A percentile compares a stretch with the other conserved stretches of the same genome.
phyloP scores from a whole-genome alignment of 2,888 invertebrate species.

The Tipula vernalis region DNA sequence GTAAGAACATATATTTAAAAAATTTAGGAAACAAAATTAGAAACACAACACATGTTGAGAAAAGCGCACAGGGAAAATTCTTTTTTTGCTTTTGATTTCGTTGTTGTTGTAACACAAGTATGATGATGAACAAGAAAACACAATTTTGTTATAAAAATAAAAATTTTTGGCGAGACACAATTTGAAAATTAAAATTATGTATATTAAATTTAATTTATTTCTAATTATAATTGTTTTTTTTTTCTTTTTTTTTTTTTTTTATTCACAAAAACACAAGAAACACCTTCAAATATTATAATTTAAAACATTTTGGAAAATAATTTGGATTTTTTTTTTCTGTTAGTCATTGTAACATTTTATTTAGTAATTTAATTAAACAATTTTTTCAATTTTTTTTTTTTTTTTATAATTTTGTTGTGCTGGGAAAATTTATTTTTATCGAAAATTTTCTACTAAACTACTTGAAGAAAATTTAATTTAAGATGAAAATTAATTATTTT shows the following conservation, averaged over 20 bases:
- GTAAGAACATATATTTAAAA: neutral
- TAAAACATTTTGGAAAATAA: neutral
- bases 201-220: neutral
- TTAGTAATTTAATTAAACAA: neutral
- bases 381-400: neutral
- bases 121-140: neutral
- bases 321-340: neutral
- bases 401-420: neutral
- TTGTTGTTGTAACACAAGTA: neutral
- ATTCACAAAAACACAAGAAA: neutral
- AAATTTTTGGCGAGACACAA: neutral
- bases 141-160: neutral
- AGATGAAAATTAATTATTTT: neutral
- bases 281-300: neutral
- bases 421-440: constrained; percentile 4
- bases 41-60: neutral
- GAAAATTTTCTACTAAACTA: neutral
- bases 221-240: neutral
- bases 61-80: neutral
- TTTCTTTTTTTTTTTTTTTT: neutral
- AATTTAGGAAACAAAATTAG: neutral
- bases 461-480: neutral
- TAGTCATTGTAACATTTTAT: neutral
- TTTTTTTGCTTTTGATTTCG: neutral
- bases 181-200: neutral